These are phyloP conservation scores for Ptychoptera albimana DNA, from an alignment of 2,888 invertebrate species.

Conservation along the genomic window DNA sequence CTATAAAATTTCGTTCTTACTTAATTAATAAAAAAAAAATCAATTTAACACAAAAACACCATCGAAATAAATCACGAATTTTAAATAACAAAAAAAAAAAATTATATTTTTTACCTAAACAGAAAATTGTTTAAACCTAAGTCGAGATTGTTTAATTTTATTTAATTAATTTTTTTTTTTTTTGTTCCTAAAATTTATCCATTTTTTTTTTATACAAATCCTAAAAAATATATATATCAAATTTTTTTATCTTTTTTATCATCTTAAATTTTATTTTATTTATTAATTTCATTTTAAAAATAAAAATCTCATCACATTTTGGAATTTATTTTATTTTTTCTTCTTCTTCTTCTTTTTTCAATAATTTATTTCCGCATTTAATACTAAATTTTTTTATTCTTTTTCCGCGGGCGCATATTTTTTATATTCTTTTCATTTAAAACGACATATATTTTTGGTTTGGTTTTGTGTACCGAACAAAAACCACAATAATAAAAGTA, in stretches of 20 bases:
- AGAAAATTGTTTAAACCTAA: neutral
- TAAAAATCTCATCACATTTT: conserved; percentile 4
- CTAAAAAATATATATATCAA: conserved; percentile 2
- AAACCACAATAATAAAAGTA: too few relatives aligned
- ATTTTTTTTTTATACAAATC: neutral
- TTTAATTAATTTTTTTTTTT: conserved; percentile 1
- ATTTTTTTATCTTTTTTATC: conserved; percentile 2
- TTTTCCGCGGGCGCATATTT: too few relatives aligned
- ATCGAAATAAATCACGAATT: too few relatives aligned
- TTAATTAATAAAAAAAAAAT: too few relatives aligned
- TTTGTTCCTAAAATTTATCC: neutral
- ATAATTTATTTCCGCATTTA: neutral
- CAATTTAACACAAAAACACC: too few relatives aligned
- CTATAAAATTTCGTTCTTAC: too few relatives aligned
- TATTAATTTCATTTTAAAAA: conserved; percentile 4
- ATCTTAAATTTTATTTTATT: conserved; percentile 2
- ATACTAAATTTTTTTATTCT: too few relatives aligned
- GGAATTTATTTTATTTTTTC: neutral
- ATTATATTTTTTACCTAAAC: too few relatives aligned
- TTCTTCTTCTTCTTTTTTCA: neutral
- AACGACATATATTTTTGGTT: too few relatives aligned
- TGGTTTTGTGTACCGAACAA: too few relatives aligned
- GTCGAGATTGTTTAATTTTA: neutral
- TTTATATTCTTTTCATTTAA: too few relatives aligned
- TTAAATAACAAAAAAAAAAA: too few relatives aligned